Evolutionary conservation across 2,888 invertebrate species (phyloP).

Genomic region (Clepsis dumicolana): DNA sequence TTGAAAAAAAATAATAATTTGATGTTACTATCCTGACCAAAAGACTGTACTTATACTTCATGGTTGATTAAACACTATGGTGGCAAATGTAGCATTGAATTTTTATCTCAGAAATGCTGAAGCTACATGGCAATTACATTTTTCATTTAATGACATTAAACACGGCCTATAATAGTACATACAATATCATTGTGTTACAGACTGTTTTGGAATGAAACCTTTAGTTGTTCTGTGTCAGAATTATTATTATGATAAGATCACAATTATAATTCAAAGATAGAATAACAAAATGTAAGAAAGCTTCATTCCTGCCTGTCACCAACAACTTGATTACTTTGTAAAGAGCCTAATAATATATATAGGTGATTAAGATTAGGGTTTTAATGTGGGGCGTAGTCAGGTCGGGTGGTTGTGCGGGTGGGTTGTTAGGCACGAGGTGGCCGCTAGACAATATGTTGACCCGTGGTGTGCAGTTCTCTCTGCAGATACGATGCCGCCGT

Average conservation of each 20-base stretch:
- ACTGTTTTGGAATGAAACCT: background rate
- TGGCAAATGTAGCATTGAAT: background rate
- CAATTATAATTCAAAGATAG: background rate
- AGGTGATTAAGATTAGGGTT: background rate
- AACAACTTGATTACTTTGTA: background rate
- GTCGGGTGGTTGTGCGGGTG: background rate
- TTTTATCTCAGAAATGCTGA: background rate
- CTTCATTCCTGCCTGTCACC: background rate
- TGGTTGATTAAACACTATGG: background rate
- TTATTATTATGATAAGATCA: background rate
- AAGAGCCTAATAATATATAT: background rate
- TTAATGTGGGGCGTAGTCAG: background rate
- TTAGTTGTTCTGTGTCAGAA: background rate
- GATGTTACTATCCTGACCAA: background rate
- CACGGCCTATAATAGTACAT: too few relatives aligned
- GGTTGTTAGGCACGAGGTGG: constrained; percentile 42
- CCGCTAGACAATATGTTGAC: constrained; percentile 76
- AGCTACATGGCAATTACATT: background rate
- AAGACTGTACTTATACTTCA: background rate
- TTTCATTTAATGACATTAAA: background rate
- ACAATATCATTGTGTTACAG: background rate
- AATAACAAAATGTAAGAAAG: background rate
- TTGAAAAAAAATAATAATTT: background rate
- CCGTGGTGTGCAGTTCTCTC: constrained; percentile 85
- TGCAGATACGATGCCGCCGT: constrained; percentile 80